Base-by-base conservation (phyloP, 37 sponge, comb jelly and placozoan species). In the Halichondria panicea region DNA sequence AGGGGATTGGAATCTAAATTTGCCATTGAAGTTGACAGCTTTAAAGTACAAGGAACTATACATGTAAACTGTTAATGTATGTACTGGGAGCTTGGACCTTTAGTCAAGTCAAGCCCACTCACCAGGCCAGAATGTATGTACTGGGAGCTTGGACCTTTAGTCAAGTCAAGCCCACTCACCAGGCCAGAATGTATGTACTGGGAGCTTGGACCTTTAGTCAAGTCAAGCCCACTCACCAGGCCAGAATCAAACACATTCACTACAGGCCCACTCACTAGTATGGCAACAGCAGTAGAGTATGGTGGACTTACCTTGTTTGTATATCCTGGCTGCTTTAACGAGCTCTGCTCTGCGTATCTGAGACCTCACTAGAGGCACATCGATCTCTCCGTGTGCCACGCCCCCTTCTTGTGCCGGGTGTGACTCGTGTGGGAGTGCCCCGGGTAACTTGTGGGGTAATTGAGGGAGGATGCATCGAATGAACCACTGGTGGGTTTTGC, bases 381-480 rank as follows among this genome's bases (percentile, higher is more conserved):
- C 87, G 53, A 99, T 82, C 43, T 84, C 62, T 1, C 84, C 90
- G 6, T 79, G 72, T 56, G 55, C 38, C 7, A 68, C 72, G 7
- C 61, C 18, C 31, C 24, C 79, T n/a, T 60, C 61, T 27, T 66
- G 35, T 25, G 30, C 9, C 81, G 74, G 59, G 8, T 54, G 32
- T n/a, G n/a, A 19, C 19, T 40, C 35, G 79, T 66, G 55, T 21
- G 81, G 68, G 12, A 89, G 66, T 4, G 87, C 90, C 37, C 82
- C 83, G 3, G 91, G 94, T 13, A 94, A 64, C 43, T 79, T 75
- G 84, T 86, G 67, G 50, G 95, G 85, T 4, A 58, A 59, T 33
- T 91, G 96, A 13, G 96, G 94, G 13, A 95, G 80, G 34, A 99
- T 43, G 55, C 99, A 99, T 80, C 80, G 86, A 44, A 99, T 83